Base-by-base conservation (phyloP, 2,888 invertebrate species). In the Conchocele bisecta region DNA sequence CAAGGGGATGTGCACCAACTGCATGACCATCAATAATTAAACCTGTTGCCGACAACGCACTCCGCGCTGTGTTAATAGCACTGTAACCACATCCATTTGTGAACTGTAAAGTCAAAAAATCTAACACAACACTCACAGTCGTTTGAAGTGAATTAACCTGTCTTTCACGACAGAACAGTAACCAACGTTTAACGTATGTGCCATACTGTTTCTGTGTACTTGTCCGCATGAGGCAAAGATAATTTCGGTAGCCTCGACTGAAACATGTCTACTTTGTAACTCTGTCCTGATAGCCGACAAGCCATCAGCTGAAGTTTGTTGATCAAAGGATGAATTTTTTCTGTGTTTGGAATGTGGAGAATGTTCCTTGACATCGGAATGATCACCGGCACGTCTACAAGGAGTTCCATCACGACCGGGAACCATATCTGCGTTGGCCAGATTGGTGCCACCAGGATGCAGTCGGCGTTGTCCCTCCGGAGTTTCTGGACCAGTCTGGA, bases 391-490 rank as follows among this genome's bases (percentile, higher is more conserved):
- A 37, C 17, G 13, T 65, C 11, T 3, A 58, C 22, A 1, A 66
- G 15, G 17, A 39, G 39, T n/a, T 59, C 42, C 58, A 58, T 66
- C 28, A 58, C 58, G 13, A 35, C 22, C 24, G 51, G 17, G 11
- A 33, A 65, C 39, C 29, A 57, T 29, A 31, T 44, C 31, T 65
- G 65, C 15, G 71, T 72, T 37, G 44, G 42, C 67, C 73, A 68
- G 1, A 58, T 29, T 1, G 64, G 63, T 31, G 54, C 58, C 29
- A 68, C 29, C 15, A 63, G 17, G 6, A 58, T 44, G 11, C 59
- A 42, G 29, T 51, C 46, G 11, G 24, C 56, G 29, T 56, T 6
- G 13, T 64, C 60, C 44, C 41, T 17, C 48, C 20, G 28, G 28
- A 60, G 11, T 20, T 66, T 71, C 44, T 41, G 22, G 11, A 71